These are phyloP conservation scores for Ligdia adustata DNA, from an alignment of 2,888 invertebrate species.

Conservation along the genomic window DNA sequence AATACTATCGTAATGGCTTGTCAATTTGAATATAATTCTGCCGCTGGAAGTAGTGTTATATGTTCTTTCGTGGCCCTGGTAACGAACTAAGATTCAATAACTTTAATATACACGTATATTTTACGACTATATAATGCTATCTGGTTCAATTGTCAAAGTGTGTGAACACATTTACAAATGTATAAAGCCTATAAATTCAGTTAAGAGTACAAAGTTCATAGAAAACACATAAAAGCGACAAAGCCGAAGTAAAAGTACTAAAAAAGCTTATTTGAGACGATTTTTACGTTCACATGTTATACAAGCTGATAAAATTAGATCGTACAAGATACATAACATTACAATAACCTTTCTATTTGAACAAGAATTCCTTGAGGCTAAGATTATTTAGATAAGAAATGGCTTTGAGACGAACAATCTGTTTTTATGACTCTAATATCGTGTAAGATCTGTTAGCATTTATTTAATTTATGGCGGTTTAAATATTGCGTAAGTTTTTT, in stretches of 20 bases:
- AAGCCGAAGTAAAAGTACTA: conserved; percentile 1
- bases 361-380: conserved; percentile 31
- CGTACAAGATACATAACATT: conserved; percentile 42
- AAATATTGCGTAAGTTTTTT: conserved; percentile 19
- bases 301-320: conserved; percentile 39
- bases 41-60: too few relatives aligned
- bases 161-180: too few relatives aligned
- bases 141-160: too few relatives aligned
- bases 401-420: conserved; percentile 15
- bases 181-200: too few relatives aligned
- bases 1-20: too few relatives aligned
- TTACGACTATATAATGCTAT: too few relatives aligned
- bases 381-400: conserved; percentile 23
- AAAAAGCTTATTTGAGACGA: conserved; percentile 6
- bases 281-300: conserved; percentile 25
- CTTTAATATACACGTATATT: too few relatives aligned
- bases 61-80: too few relatives aligned
- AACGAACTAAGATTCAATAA: too few relatives aligned
- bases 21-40: too few relatives aligned
- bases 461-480: conserved; percentile 20
- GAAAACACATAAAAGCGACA: conserved; percentile 8
- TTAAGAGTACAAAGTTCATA: conserved; percentile 15
- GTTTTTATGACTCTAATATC: conserved; percentile 22
- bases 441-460: conserved; percentile 17
- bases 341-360: conserved; percentile 42